Evolutionary conservation across 2,113 vertebrate species (phyloP), one percentile per base, ranked within the genome.

Genomic region (Xiphophorus hellerii): DNA sequence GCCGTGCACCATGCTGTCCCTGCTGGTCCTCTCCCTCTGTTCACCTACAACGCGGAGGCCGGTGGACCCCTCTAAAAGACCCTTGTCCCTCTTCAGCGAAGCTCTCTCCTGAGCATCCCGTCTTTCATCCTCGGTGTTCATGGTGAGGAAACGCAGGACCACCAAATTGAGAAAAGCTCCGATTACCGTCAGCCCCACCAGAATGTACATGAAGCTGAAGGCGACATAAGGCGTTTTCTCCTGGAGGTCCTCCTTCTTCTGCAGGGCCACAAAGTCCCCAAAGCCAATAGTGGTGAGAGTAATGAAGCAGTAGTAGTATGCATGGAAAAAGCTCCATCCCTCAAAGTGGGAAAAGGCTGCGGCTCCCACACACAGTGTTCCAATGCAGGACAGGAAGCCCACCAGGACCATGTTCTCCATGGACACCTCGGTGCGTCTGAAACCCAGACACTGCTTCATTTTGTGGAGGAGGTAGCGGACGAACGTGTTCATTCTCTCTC

Each of bases 121-220:
- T 81, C 93, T 87, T 77, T 97, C 96, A 0, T 96, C 95, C 66
- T 97, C 96, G 0, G 94, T 93, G 94, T 97, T 97, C 95, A 98
- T 96, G 0, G 97, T 98, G 73, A 99, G 95, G 87, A 99, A 99
- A 30, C 98, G 94, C 64, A 99, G 94, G 71, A 99, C 98, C 75
- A 98, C 97, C 54, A 99, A 90, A 90, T 98, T 99, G 51, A 99
- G 96, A 91, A 98, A 99, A 78, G 97, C 98, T 4, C 98, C 97
- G 0, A 98, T 98, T 67, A 99, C 97, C 0, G 96, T 97, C 83
- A 99, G 93, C 14, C 97, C 98, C 77, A 98, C 93, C 58, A 99
- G 95, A 86, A 99, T 99, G 94, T 99, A 99, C 94, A 98, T 96
- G 90, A 99, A 99, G 92, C 98, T 99, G 92, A 99, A 99, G 15